Base-by-base conservation (phyloP, 1,140 invertebrate genomes). In the Chironomus tepperi region DNA sequence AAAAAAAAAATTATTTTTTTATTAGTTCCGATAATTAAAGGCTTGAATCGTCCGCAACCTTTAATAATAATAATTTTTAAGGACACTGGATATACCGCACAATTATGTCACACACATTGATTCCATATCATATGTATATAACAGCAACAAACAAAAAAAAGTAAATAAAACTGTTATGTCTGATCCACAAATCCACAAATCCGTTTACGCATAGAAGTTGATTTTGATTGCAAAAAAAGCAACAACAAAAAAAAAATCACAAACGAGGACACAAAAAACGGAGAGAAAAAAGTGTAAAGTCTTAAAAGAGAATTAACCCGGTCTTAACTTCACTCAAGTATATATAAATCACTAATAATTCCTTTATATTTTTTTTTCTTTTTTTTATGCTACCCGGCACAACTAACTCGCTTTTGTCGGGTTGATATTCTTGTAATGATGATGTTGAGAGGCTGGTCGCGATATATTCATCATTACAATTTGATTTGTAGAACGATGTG, bases 301-400 rank as follows among this genome's bases (percentile, higher is more conserved):
- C 65, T 70, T 70, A 70, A 70, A 70, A 70, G 19, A 70, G 65
- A 70, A 70, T 70, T 70, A 70, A 43, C 42, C 42, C 73, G 43
- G 42, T 73, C 42, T 73, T 42, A 42, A 73, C 43, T 43, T 47
- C 12, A 18, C 73, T 10, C n/a, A 15, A 21, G 16, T 73, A 21
- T 21, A 43, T 70, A 70, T 70, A 70, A 70, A 70, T 70, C 65
- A 70, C 65, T 70, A 70, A 70, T 70, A 70, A 70, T 70, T 19
- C 16, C 19, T 18, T 18, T 18, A 19, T n/a, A n/a, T n/a, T n/a
- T n/a, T n/a, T n/a, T 18, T 70, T 18, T 18, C 65, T 70, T 70
- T 21, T 18, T 70, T 70, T 18, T 21, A n/a, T 57, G 47, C 47
- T 10, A 70, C 65, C 65, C 65, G 65, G 65, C 65, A 70, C n/a